Percentiles rank a stretch among this genome's conserved stretches.
Conservation (phyloP, 2,888 invertebrate genomes). For the Campoplex nolae region DNA sequence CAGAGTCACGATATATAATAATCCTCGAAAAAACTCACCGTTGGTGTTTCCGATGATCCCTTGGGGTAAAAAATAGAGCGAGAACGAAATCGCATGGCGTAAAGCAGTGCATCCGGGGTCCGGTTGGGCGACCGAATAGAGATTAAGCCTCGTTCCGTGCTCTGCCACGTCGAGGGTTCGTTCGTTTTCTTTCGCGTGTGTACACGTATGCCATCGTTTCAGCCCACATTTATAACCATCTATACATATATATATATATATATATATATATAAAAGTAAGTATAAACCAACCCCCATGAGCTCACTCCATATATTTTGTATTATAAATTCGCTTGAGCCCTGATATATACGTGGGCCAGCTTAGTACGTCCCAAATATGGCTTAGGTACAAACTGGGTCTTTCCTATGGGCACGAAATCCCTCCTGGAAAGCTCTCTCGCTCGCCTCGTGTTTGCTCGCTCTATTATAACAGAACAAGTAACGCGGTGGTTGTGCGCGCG, state of each 20-base stretch:
- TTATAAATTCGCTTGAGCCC: conserved; percentile 79
- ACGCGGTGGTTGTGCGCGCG: conserved; percentile 53
- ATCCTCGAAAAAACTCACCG: conserved; percentile 60
- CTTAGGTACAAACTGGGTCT: conserved; percentile 71
- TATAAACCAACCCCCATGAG: conserved; percentile 65
- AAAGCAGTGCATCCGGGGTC: conserved; percentile 69
- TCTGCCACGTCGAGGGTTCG: conserved; percentile 48
- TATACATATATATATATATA: no score
- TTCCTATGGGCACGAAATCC: conserved; percentile 46
- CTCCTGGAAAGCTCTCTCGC: conserved; percentile 33
- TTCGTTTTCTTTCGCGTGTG: conserved; percentile 55
- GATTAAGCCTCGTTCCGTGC: conserved; percentile 62
- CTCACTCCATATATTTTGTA: conserved; percentile 76
- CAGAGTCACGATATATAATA: conserved; percentile 50
- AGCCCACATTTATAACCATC: conserved; percentile 28
- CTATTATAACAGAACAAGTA: conserved; percentile 57
- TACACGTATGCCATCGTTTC: conserved; percentile 40
- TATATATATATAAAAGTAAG: not conserved
- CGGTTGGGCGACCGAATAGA: conserved; percentile 65
- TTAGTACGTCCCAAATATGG: conserved; percentile 71
- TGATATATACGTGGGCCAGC: conserved; percentile 79
- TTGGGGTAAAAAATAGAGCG: conserved; percentile 12
- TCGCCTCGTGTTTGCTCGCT: conserved; percentile 4
- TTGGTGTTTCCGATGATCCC: conserved; percentile 61
- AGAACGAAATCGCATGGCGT: conserved; percentile 31